Percentiles rank a stretch among this genome's conserved stretches.
Conservation (phyloP, 2,797 vertebrate genomes). For the Aphelocoma californica region DNA sequence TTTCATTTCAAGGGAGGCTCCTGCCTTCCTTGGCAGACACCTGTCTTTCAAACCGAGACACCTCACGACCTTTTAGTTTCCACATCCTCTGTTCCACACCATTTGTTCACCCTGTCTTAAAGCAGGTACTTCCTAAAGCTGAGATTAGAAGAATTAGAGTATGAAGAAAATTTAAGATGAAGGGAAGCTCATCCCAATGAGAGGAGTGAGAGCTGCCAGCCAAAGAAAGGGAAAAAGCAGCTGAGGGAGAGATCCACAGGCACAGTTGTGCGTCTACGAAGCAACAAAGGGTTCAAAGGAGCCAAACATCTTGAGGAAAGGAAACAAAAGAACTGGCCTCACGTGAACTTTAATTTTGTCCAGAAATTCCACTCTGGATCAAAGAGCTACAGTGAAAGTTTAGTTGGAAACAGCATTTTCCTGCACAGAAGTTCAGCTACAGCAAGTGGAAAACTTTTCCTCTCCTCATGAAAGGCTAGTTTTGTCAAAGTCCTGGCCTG, state of each 20-base stretch:
- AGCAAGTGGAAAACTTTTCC: not conserved
- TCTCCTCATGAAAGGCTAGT: not conserved
- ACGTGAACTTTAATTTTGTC: not conserved
- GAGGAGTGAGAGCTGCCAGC: not conserved
- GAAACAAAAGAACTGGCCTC: slow-evolving; percentile 39
- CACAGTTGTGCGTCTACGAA: not conserved
- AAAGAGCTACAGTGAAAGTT: slow-evolving; percentile 36
- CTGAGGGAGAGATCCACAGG: not conserved
- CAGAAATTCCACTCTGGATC: slow-evolving; percentile 8
- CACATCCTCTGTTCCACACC: not conserved
- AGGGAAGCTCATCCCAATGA: not conserved
- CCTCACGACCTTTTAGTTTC: not conserved
- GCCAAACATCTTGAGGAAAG: slow-evolving; percentile 38
- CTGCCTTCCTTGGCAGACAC: too few species aligned
- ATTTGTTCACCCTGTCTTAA: not conserved
- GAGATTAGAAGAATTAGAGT: not conserved
- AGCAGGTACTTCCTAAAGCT: not conserved
- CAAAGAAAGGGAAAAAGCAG: not conserved
- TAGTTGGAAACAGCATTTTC: not conserved
- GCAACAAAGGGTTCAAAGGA: not conserved
- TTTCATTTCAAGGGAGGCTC: too few species aligned
- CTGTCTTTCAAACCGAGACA: too few species aligned
- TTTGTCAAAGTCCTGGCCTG: not conserved
- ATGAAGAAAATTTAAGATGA: not conserved
- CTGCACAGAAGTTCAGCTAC: not conserved